Evolutionary conservation across 2,888 invertebrate species (phyloP).

Genomic region (Epinotia ramella): DNA sequence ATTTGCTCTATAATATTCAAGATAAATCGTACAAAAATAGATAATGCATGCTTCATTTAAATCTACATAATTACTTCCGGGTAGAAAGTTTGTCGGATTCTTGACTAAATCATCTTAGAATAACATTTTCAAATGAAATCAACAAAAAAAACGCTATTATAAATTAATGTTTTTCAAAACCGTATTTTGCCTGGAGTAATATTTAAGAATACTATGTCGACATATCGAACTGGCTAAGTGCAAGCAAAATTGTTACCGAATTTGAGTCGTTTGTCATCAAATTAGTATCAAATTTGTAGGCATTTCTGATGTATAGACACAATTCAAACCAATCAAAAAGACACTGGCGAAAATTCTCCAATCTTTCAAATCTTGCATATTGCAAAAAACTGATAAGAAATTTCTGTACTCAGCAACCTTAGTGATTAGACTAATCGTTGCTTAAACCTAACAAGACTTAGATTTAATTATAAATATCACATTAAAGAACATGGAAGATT

Average conservation of each 20-base stretch:
- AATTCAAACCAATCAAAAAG: constrained; percentile 1
- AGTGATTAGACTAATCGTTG: constrained; percentile 1
- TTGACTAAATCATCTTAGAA: too few species aligned
- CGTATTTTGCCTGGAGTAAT: too few species aligned
- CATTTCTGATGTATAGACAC: not conserved
- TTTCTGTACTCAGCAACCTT: not conserved
- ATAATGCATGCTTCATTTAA: too few species aligned
- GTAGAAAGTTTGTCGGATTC: too few species aligned
- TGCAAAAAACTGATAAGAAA: not conserved
- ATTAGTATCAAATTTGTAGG: not conserved
- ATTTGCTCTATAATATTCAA: too few species aligned
- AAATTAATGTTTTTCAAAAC: too few species aligned
- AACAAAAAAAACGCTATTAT: too few species aligned
- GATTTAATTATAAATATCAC: constrained; percentile 58
- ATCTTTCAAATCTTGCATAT: not conserved
- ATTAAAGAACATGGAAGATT: constrained; percentile 63
- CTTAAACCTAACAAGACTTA: constrained; percentile 31
- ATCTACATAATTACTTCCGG: too few species aligned
- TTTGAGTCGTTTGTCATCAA: not conserved
- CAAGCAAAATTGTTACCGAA: not conserved
- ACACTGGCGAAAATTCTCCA: not conserved
- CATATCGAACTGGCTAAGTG: not conserved
- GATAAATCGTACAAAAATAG: too few species aligned
- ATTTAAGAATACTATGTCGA: not conserved
- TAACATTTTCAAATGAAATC: too few species aligned